These are phyloP conservation scores for Illadopsis cleaveri DNA, from an alignment of 2,113 vertebrate genomes.

Conservation along the genomic window DNA sequence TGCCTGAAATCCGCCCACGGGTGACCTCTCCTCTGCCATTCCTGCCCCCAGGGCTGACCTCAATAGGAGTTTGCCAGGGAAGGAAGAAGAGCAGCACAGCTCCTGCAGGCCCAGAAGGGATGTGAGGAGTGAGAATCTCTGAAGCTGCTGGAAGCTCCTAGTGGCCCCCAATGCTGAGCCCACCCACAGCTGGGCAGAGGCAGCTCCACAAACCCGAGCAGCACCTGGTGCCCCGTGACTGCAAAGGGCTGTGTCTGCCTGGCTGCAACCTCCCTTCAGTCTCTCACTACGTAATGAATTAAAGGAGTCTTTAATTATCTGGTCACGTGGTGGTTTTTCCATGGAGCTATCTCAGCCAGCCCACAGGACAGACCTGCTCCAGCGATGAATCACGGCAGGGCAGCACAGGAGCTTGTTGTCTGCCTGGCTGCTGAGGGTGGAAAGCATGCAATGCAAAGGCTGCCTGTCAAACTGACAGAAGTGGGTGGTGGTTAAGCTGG, in stretches of 20 bases:
- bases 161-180: neutral
- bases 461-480: neutral
- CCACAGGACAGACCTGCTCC: slow-evolving; percentile 68
- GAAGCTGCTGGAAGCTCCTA: neutral
- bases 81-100: neutral
- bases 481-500: neutral
- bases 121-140: neutral
- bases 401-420: slow-evolving; percentile 11
- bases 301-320: slow-evolving; percentile 50
- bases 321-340: slow-evolving; percentile 48
- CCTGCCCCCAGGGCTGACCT: neutral
- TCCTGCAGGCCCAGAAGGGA: neutral
- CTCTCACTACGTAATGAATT: slow-evolving; percentile 34
- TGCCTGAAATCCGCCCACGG: neutral
- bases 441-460: neutral
- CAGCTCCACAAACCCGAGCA: neutral
- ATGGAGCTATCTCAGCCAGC: slow-evolving; percentile 19
- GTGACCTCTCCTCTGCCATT: neutral
- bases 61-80: neutral
- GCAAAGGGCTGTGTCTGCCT: neutral
- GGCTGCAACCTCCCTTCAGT: slow-evolving; percentile 9
- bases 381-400: slow-evolving; percentile 41
- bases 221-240: neutral
- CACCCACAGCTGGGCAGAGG: neutral
- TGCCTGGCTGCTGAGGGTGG: neutral